Conservation (phyloP, 2,113 vertebrate genomes). For the Spermophilus dauricus region DNA sequence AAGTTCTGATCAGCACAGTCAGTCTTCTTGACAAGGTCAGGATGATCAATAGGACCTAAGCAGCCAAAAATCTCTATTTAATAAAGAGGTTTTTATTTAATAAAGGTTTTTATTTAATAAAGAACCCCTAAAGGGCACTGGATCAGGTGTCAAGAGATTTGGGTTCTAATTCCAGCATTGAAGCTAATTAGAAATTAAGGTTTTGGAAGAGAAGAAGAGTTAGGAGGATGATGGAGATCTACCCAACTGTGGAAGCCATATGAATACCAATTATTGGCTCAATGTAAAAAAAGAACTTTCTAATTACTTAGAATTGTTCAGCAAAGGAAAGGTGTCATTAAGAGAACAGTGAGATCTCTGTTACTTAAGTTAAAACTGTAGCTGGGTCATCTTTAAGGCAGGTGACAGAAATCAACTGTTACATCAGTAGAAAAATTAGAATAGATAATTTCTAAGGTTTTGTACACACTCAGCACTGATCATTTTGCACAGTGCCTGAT, state of each 20-base stretch:
- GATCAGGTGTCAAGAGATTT: background rate
- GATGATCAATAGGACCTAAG: background rate
- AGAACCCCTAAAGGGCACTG: conserved; percentile 34
- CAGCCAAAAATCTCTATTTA: background rate
- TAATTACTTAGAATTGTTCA: background rate
- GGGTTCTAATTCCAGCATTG: background rate
- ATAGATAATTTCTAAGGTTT: conserved; percentile 14
- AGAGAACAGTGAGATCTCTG: background rate
- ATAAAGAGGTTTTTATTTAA: conserved; percentile 17
- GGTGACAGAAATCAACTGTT: background rate
- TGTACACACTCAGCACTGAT: background rate
- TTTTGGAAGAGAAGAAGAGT: background rate
- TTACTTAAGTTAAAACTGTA: background rate
- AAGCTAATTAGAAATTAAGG: conserved; percentile 1
- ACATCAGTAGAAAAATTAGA: background rate
- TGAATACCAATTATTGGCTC: background rate
- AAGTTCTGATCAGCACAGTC: conserved; percentile 12
- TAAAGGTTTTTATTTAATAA: conserved; percentile 37
- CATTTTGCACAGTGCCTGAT: background rate
- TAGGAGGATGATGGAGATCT: background rate
- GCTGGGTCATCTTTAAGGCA: background rate
- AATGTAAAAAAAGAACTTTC: background rate
- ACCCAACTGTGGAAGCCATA: background rate
- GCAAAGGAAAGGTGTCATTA: conserved; percentile 1
- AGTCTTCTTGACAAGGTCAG: conserved; percentile 48